These are phyloP conservation scores for Hymenopus coronatus DNA, from an alignment of 2,888 invertebrate genomes.

Conservation along the genomic window DNA sequence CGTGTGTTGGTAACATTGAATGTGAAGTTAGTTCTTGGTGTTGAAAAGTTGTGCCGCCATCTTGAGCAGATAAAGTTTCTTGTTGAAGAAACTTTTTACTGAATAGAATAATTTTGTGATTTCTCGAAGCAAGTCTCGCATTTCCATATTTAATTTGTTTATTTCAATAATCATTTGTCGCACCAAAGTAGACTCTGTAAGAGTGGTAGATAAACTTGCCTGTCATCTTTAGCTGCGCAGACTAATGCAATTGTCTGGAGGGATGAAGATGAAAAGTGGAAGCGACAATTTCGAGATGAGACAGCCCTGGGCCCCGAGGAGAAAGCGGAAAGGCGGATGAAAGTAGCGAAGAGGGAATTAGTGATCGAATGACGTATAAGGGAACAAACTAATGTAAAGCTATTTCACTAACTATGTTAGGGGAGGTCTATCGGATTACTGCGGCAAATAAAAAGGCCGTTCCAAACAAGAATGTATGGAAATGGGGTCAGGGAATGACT, in stretches of 20 bases:
- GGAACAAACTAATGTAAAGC: background rate
- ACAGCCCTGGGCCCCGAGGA: no score
- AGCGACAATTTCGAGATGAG: constrained; percentile 25
- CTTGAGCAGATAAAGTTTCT: no score
- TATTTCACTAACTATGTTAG: constrained; percentile 13
- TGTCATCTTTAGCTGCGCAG: constrained; percentile 22
- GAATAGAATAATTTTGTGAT: background rate
- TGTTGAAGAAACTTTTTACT: background rate
- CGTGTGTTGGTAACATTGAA: no score
- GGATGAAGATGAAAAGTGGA: constrained; percentile 25
- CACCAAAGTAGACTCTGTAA: no score
- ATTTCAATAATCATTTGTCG: background rate
- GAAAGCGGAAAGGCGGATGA: background rate
- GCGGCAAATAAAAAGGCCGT: background rate
- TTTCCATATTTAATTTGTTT: background rate
- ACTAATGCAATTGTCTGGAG: no score
- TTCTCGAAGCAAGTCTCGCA: background rate
- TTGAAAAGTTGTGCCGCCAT: no score
- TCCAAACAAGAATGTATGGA: background rate
- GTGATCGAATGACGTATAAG: background rate
- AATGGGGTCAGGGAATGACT: background rate
- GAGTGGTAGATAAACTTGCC: no score
- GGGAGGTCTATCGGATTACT: background rate
- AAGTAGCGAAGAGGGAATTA: background rate
- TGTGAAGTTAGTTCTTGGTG: no score